phyloP scores from a whole-genome alignment of 1,140 invertebrate genomes.

The Thalassaphorura encarpata region DNA sequence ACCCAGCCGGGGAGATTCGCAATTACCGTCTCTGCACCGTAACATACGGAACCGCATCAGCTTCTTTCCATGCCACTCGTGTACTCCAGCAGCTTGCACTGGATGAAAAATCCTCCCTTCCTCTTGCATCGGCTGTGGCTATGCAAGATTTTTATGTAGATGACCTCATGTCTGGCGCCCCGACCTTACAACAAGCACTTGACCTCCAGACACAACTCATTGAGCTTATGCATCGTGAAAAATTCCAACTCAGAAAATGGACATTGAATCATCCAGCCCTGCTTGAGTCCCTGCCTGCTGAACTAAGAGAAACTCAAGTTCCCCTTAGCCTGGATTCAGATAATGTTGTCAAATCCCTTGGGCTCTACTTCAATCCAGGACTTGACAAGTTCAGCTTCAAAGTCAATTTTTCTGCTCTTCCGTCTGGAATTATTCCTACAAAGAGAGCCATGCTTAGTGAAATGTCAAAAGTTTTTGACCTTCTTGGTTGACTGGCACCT shows the following conservation, averaged over 20 bases:
- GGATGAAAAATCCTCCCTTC: constrained; percentile 30
- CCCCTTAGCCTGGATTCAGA: neutral
- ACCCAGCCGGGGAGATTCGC: constrained; percentile 17
- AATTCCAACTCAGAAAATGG: too few species aligned
- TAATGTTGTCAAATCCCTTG: neutral
- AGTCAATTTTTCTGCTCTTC: neutral
- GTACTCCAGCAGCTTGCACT: constrained; percentile 28
- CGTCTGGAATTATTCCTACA: constrained; percentile 3
- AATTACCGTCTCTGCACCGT: constrained; percentile 34
- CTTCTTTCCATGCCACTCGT: constrained; percentile 35
- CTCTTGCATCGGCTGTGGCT: constrained; percentile 9
- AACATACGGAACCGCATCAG: constrained; percentile 35
- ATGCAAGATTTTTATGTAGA: constrained; percentile 36
- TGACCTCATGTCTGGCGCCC: constrained; percentile 37
- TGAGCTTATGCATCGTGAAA: too few species aligned
- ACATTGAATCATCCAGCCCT: neutral
- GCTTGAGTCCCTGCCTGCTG: neutral
- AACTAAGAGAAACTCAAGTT: too few species aligned
- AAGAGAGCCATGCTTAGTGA: constrained; percentile 19
- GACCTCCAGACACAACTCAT: too few species aligned
- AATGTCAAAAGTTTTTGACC: constrained; percentile 23
- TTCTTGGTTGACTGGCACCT: constrained; percentile 14
- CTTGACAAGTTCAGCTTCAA: constrained; percentile 21
- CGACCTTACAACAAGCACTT: too few species aligned
- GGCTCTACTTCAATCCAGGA: neutral